Evolutionary conservation across 2,888 invertebrate genomes (phyloP), one percentile per base, ranked within the genome.

Genomic region (Rhingia campestris): DNA sequence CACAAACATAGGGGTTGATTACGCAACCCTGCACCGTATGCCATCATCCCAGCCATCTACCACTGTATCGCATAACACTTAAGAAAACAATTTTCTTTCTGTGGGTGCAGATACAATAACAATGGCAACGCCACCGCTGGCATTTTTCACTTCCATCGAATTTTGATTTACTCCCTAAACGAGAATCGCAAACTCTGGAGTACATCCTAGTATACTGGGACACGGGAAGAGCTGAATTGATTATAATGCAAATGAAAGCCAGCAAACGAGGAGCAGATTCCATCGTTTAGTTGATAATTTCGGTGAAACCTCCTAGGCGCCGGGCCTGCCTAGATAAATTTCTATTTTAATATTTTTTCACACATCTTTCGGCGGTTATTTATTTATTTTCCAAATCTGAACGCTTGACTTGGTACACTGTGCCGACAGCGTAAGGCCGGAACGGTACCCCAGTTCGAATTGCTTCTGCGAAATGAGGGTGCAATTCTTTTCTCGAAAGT

Each of bases 1-100:
- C 72, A 84, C 22, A 22, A 22, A 22, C 2, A 2, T 64, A 84
- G 80, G 84, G 84, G 84, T 84, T 70, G 84, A 84, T 84, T 84
- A 80, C 80, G 61, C 70, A 75, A 84, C 80, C 84, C 84, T 22
- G 22, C 70, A 53, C 61, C 49, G 47, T 63, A 59, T 69, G 56
- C 61, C 49, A 53, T 39, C 30, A 12, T 7, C 56, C 30, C 33
- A 47, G 37, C 22, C 22, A 22, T 4, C 43, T n/a, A 12, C 39
- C 54, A 41, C 47, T 67, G 74, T 84, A 80, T 80, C 74, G 74
- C 41, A 84, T 75, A 84, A 80, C 84, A 84, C 84, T 80, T 84
- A 84, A 84, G 84, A 84, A 80, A 84, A 84, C 84, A 84, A 84
- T 84, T 84, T 80, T 75, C 69, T 66, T 66, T 69, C 63, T 80